phyloP scores from a whole-genome alignment of 2,113 vertebrate species.

The Promerops cafer region DNA sequence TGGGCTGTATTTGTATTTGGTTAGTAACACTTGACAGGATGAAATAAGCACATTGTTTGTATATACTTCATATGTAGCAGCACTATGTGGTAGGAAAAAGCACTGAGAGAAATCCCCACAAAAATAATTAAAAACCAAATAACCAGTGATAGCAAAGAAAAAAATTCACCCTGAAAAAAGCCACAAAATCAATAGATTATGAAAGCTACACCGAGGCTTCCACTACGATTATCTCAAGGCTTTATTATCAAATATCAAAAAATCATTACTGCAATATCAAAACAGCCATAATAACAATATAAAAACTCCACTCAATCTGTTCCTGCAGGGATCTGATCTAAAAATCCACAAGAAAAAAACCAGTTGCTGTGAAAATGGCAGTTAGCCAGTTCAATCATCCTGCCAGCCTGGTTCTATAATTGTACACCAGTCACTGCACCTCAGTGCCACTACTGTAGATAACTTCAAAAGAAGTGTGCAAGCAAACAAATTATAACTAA shows the following conservation, averaged over 20 bases:
- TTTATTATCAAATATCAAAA: conserved; percentile 52
- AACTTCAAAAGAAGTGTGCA: background rate
- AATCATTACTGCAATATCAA: conserved; percentile 44
- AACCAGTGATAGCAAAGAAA: background rate
- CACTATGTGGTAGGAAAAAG: background rate
- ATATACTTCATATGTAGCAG: background rate
- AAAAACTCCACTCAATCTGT: conserved; percentile 40
- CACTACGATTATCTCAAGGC: background rate
- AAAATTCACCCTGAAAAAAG: background rate
- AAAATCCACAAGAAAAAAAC: conserved; percentile 36
- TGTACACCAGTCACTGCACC: background rate
- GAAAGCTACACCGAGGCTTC: background rate
- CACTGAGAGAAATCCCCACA: background rate
- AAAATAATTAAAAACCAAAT: background rate
- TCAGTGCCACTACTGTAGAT: background rate
- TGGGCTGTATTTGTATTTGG: background rate
- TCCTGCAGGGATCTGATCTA: conserved; percentile 58
- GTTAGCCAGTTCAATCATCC: conserved; percentile 23
- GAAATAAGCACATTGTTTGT: background rate
- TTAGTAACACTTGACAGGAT: background rate
- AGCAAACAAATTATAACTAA: background rate
- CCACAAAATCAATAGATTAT: background rate
- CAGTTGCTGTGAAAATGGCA: conserved; percentile 36
- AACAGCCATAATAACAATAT: conserved; percentile 35
- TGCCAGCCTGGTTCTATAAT: background rate